Base-by-base conservation (phyloP, 2,888 invertebrate genomes). In the Taphrorychus bicolor region DNA sequence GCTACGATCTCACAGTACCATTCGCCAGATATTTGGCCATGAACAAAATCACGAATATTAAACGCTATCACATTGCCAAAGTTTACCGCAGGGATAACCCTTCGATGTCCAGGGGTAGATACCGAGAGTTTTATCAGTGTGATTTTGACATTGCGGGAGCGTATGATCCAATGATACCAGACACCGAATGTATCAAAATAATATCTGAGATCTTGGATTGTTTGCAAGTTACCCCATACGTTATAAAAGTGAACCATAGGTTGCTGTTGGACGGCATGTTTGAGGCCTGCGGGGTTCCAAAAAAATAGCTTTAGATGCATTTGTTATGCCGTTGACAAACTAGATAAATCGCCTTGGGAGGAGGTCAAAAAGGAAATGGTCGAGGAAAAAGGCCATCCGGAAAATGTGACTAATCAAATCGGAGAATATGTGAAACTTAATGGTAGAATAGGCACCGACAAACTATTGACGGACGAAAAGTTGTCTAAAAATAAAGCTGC, bases 91-190 rank as follows among this genome's bases (percentile, higher is more conserved):
- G 99, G 73, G 99, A 99, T 82, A 98, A 98, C 82, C 99, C 99
- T 1, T 93, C 97, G 0, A 97, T 98, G 89, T 93, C 95, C 0
- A 89, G 91, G 80, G 99, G 99, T 21, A 87, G 99, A 73, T 99
- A 96, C 79, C 87, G 99, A 73, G 99, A 99, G 82, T 99, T 99
- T 84, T 98, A 97, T 84, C 99, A 99, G 84, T 99, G 99, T 85
- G 99, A 99, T 89, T 99, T 99, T 82, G 99, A 99, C 82, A 98
- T 99, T 78, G 98, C 98, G 57, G 99, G 99, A 16, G 87, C 89
- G 67, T 98, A 93, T 78, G 99, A 98, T 82, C 87, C 89, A 0
- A 98, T 99, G 99, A 86, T 99, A 57, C 95, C 99, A 0, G 99
- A 99, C 82, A 94, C 94, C 0, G 99, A 99, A 82, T 99, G 98